Percentiles rank a stretch among this genome's conserved stretches.
Evolutionary conservation across 2,888 invertebrate species (phyloP).

Genomic region (Podabrus alpinus): DNA sequence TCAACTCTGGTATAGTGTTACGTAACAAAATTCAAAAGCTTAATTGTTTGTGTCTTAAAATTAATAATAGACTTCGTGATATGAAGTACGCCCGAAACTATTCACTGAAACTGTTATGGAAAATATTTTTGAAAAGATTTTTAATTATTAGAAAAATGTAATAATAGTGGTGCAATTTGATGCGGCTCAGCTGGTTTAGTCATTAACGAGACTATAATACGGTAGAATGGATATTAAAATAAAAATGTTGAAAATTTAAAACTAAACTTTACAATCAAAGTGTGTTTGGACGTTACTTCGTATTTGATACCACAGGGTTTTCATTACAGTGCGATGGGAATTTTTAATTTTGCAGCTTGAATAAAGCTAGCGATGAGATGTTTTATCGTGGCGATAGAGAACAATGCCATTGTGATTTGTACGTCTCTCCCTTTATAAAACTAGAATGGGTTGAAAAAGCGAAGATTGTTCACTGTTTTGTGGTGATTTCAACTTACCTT

Average conservation of each 20-base stretch:
- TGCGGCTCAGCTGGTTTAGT: not conserved
- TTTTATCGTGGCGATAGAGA: constrained; percentile 33
- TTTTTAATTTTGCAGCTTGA: constrained; percentile 40
- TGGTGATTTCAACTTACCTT: constrained; percentile 22
- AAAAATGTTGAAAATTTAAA: not conserved
- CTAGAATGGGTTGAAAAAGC: constrained; percentile 18
- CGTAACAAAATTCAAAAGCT: not conserved
- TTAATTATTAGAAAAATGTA: not conserved
- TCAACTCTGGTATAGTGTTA: no score
- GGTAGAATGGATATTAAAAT: not conserved
- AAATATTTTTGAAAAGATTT: not conserved
- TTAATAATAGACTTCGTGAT: not conserved
- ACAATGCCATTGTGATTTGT: constrained; percentile 32
- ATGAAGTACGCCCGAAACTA: not conserved
- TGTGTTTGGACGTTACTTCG: constrained; percentile 13
- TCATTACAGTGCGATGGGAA: constrained; percentile 37
- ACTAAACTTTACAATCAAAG: constrained; percentile 26
- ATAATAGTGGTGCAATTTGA: not conserved
- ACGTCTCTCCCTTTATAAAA: constrained; percentile 24
- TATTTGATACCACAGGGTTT: constrained; percentile 29
- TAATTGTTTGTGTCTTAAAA: not conserved
- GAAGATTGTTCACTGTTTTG: constrained; percentile 21
- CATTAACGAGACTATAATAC: not conserved
- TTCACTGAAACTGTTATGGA: not conserved
- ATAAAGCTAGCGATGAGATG: constrained; percentile 35